Base-by-base conservation (phyloP, 2,797 vertebrate species). In the Enoplosus armatus region DNA sequence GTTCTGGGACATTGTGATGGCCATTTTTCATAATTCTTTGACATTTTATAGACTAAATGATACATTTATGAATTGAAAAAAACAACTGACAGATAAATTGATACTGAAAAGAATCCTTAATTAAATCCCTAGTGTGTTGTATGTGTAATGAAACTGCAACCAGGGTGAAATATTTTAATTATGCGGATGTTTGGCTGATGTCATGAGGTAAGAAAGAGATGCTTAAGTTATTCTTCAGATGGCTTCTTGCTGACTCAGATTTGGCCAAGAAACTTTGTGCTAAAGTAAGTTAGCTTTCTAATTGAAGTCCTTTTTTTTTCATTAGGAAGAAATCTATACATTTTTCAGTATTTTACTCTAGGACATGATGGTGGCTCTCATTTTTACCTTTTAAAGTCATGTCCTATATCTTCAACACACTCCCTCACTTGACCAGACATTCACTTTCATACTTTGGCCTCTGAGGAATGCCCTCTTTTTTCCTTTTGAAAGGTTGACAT, bases 401-500 rank as follows among this genome's bases (percentile, higher is more conserved):
- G 5, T 68, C 24, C 45, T 48, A n/a, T 51, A 48, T 77, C 47
- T 56, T 15, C 2, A 10, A 60, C 72, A 60, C 51, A 31, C 48
- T 62, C 29, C 31, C 26, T 76, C 60, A 68, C n/a, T 45, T 55
- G 45, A 22, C 41, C 22, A 55, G 72, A 81, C n/a, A 14, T 26
- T 60, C 73, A 77, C 62, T 72, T 20, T 48, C 35, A 79, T 14
- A 70, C 68, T 51, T 65, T 85, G 80, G 77, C 82, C 82, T 85
- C 77, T 75, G n/a, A 84, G 73, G 75, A 86, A 84, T 80, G 64
- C 39, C 61, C 72, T 47, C 67, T 55, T 83, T 83, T 79, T 78
- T 54, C 35, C 78, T 70, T 85, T 82, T 77, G 26, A 86, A 80
- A 82, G 79, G 67, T 63, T 90, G 85, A 85, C 87, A 91, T 91